These are phyloP conservation scores for Hemithea aestivaria DNA, from an alignment of 2,888 invertebrate species.

Conservation along the genomic window DNA sequence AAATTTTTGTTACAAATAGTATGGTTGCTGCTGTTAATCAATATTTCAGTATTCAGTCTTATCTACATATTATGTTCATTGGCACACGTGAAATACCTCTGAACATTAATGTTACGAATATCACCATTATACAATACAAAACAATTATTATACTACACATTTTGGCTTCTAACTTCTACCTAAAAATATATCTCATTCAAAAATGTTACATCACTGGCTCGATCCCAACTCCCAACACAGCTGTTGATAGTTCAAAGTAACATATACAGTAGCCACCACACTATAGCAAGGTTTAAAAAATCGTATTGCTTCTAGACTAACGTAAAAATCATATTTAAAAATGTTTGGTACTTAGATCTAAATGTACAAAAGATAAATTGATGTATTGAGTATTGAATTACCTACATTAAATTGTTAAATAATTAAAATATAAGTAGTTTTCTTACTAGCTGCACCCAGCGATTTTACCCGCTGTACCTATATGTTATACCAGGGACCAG, in stretches of 20 bases:
- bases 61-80: too few relatives aligned
- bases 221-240: too few relatives aligned
- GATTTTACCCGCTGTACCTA: too few relatives aligned
- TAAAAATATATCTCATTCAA: too few relatives aligned
- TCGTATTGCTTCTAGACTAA: conserved; percentile 50
- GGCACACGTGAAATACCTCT: too few relatives aligned
- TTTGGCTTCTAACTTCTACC: too few relatives aligned
- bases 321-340: conserved; percentile 46
- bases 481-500: too few relatives aligned
- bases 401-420: conserved; percentile 65
- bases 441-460: too few relatives aligned
- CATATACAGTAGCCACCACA: conserved; percentile 12
- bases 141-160: too few relatives aligned
- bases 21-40: conserved; percentile 11
- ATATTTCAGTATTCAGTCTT: conserved; percentile 8
- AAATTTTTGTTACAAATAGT: conserved; percentile 13
- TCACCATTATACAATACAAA: too few relatives aligned
- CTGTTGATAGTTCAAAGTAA: conserved; percentile 10
- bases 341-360: conserved; percentile 62
- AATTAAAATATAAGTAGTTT: conserved; percentile 33
- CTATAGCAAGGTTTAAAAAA: conserved; percentile 27
- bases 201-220: too few relatives aligned
- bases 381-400: conserved; percentile 58
- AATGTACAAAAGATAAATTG: conserved; percentile 69
- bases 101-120: too few relatives aligned